Conservation (phyloP, 2,113 vertebrate species). For the Phylloscopus trochiloides region DNA sequence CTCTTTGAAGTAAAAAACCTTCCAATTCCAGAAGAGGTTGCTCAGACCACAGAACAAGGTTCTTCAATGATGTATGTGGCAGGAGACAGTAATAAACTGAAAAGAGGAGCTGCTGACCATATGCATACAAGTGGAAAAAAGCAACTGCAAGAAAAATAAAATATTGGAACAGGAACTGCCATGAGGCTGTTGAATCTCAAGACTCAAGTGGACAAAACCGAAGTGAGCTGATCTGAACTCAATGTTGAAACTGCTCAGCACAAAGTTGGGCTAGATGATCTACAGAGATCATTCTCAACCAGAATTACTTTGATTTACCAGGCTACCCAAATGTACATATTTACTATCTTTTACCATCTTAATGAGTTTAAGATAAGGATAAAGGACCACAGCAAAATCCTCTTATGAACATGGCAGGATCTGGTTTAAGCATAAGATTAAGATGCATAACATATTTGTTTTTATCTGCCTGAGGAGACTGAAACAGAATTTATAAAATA, state of each 20-base stretch:
- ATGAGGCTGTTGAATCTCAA: not conserved
- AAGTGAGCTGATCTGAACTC: not conserved
- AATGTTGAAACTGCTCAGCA: not conserved
- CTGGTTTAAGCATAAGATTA: not conserved
- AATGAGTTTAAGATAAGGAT: not conserved
- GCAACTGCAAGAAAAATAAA: not conserved
- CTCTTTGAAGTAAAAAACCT: not conserved
- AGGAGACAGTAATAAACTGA: not conserved
- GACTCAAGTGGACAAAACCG: not conserved
- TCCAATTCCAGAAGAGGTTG: not conserved
- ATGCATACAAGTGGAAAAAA: not conserved
- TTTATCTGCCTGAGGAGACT: not conserved
- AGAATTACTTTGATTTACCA: not conserved
- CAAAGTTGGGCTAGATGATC: not conserved
- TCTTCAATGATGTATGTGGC: not conserved
- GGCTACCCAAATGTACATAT: fast-evolving
- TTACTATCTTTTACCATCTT: not conserved
- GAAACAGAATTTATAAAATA: not conserved
- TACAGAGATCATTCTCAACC: not conserved
- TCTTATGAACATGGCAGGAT: not conserved
- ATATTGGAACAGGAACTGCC: not conserved
- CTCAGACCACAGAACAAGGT: not conserved
- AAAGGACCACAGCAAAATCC: not conserved
- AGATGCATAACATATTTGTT: not conserved
- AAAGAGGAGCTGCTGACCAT: not conserved